Evolutionary conservation across 2,888 invertebrate genomes (phyloP), one percentile per base, ranked within the genome.

Genomic region (Anorthoa munda): DNA sequence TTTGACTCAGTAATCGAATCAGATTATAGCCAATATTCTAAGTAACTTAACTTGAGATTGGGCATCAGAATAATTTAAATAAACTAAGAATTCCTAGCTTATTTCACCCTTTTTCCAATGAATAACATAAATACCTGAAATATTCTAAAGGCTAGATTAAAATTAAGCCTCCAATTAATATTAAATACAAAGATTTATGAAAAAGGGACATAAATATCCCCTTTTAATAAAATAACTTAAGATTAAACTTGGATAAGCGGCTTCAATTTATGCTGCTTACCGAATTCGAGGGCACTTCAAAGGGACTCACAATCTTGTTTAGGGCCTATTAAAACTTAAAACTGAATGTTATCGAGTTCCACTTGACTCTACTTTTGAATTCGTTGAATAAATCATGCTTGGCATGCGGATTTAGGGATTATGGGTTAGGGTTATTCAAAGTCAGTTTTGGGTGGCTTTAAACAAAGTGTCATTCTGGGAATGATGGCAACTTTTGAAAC

Each of bases 281-380:
- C 18, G 31, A 45, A 73, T 39, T 60, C 15, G 56, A 51, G 64
- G 13, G 18, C 12, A 39, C 61, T 72, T 81, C 72, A 76, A 79
- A 79, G 72, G 53, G 59, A 45, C 17, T n/a, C 11, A 53, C 15
- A 64, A 79, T 67, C 67, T 74, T 61, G 81, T 81, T 72, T 53
- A 13, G 21, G 18, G n/a, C 53, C 64, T 70, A 81, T 83, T 83
- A 83, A 83, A 83, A 83, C 66, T 83, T 69, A 17, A 63, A 23
- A 59, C n/a, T 46, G n/a, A 71, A 75, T 68, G 53, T 69, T 73
- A 70, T 65, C 61, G 45, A 58, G 21, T 53, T 67, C n/a, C 23
- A 56, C 53, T 76, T 55, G 31, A 26, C 48, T 48, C 12, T 72
- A 56, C 60, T 73, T 58, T 77, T 55, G 56, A 79, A 79, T 66